Evolutionary conservation across 2,797 vertebrate genomes (phyloP).

Genomic region (Synaphobranchus kaupii): DNA sequence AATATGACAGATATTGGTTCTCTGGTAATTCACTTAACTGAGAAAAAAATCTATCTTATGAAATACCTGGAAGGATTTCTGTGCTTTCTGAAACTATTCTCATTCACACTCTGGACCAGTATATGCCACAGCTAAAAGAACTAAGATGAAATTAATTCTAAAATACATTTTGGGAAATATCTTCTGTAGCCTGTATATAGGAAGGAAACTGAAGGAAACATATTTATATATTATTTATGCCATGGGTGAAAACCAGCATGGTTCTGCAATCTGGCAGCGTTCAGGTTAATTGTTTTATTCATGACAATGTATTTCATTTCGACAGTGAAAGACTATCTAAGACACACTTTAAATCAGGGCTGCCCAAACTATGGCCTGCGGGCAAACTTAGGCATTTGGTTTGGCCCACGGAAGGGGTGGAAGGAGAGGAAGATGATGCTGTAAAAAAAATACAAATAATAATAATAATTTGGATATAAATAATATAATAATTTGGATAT

Average conservation of each 20-base stretch:
- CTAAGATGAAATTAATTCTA: not conserved
- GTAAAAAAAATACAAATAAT: too few species aligned
- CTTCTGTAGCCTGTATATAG: not conserved
- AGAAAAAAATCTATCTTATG: not conserved
- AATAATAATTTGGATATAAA: too few species aligned
- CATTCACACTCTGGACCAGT: not conserved
- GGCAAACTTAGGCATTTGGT: too few species aligned
- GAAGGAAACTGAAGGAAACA: not conserved
- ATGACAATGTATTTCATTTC: not conserved
- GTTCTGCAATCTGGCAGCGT: not conserved
- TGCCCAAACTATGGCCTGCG: too few species aligned
- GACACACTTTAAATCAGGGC: too few species aligned
- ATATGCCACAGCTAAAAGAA: not conserved
- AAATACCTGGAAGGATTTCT: not conserved
- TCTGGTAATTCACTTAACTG: not conserved
- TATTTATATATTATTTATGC: not conserved
- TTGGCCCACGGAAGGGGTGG: too few species aligned
- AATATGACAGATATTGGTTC: constrained; percentile 1
- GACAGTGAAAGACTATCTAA: not conserved
- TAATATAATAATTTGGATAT: too few species aligned
- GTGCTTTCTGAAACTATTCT: not conserved
- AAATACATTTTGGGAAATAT: not conserved
- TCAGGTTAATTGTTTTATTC: not conserved
- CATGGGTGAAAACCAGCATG: not conserved
- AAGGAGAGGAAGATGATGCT: too few species aligned